Conservation (phyloP, 2,797 vertebrate species). For the Tinamus major region DNA sequence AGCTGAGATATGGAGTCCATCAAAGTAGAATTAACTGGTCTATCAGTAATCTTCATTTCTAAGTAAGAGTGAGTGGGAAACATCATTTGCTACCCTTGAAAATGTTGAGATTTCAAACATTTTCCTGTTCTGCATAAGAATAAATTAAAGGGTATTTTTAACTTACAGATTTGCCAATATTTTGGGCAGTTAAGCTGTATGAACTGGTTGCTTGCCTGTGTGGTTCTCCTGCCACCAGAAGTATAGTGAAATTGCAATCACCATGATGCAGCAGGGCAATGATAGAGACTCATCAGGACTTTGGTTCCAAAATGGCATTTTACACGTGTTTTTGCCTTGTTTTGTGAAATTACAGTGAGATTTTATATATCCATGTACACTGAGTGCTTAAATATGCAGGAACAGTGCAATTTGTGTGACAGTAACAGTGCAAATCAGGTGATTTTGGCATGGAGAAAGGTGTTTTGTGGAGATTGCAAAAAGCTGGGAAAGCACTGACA, state of each 20-base stretch:
- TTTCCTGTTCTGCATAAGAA: background rate
- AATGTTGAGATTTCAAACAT: background rate
- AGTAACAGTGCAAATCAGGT: background rate
- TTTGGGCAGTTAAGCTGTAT: background rate
- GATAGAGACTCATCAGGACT: background rate
- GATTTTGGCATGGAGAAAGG: background rate
- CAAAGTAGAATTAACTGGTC: background rate
- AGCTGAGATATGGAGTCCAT: background rate
- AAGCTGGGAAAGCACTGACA: background rate
- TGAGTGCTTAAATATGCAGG: background rate
- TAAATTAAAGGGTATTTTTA: background rate
- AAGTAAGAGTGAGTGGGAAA: background rate
- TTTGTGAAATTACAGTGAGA: slow-evolving; percentile 5
- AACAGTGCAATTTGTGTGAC: background rate
- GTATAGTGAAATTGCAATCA: slow-evolving; percentile 13
- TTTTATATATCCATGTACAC: slow-evolving; percentile 6
- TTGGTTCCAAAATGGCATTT: background rate
- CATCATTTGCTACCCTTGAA: background rate
- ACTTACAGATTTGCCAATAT: background rate
- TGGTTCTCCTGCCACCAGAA: background rate
- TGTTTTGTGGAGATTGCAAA: background rate
- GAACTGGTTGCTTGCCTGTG: background rate
- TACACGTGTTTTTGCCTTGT: slow-evolving; percentile 11
- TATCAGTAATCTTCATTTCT: background rate
- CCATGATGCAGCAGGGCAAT: background rate